These are phyloP conservation scores for Lypha dubia DNA, from an alignment of 2,888 invertebrate genomes.

Conservation along the genomic window DNA sequence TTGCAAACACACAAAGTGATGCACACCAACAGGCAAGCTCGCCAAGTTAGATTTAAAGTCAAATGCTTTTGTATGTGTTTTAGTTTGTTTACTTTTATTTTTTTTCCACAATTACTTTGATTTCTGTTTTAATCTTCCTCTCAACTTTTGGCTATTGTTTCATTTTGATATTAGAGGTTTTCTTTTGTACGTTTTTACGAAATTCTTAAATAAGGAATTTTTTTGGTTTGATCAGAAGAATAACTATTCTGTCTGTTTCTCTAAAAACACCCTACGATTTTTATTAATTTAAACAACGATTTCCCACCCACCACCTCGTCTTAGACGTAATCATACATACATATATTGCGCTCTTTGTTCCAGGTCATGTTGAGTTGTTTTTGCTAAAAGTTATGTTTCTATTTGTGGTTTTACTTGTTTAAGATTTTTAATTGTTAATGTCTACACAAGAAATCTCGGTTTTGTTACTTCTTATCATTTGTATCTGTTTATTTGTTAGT, in stretches of 20 bases:
- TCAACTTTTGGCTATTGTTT: conserved; percentile 44
- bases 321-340: too few relatives aligned
- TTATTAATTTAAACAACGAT: background rate
- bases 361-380: conserved; percentile 30
- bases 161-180: conserved; percentile 31
- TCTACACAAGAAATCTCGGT: conserved; percentile 23
- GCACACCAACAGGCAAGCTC: background rate
- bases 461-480: conserved; percentile 19
- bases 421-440: conserved; percentile 6
- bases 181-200: background rate
- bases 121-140: conserved; percentile 46
- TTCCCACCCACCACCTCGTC: background rate
- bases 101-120: conserved; percentile 8
- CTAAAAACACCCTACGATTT: background rate
- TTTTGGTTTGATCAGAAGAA: too few relatives aligned
- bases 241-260: background rate
- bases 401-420: conserved; percentile 58
- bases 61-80: conserved; percentile 52
- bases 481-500: background rate
- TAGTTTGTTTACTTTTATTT: conserved; percentile 34
- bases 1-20: background rate
- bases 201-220: too few relatives aligned
- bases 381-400: conserved; percentile 32
- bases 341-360: conserved; percentile 40
- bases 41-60: conserved; percentile 21